phyloP scores from a whole-genome alignment of 2,888 invertebrate genomes.

The Eupithecia inturbata region DNA sequence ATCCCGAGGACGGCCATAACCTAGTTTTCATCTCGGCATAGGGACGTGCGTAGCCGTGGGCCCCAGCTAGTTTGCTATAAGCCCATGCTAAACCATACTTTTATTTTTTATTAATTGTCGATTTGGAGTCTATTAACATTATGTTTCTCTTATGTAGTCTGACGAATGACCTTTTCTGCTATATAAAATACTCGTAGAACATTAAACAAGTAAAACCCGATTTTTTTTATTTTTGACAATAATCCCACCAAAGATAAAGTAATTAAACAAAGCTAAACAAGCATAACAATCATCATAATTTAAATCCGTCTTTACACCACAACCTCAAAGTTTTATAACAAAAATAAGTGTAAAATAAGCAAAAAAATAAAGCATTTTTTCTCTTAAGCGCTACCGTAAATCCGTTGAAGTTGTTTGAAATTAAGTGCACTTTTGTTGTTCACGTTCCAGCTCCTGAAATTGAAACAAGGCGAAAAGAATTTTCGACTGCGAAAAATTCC shows the following conservation, averaged over 20 bases:
- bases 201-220: too few relatives aligned
- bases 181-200: too few relatives aligned
- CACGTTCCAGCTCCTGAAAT: conserved; percentile 50
- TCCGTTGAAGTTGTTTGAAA: conserved; percentile 64
- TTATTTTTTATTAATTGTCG: too few relatives aligned
- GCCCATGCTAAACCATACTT: too few relatives aligned
- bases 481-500: conserved; percentile 35
- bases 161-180: too few relatives aligned
- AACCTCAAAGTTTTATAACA: conserved; percentile 10
- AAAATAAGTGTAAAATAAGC: conserved; percentile 45
- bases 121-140: too few relatives aligned
- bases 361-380: conserved; percentile 72
- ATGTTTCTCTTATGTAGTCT: too few relatives aligned
- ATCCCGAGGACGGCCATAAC: too few relatives aligned
- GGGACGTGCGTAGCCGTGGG: too few relatives aligned
- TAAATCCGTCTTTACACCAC: background rate
- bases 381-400: conserved; percentile 69
- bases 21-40: too few relatives aligned
- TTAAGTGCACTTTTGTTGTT: conserved; percentile 71
- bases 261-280: background rate
- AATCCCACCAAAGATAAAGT: background rate
- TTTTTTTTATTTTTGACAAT: too few relatives aligned
- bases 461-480: conserved; percentile 47
- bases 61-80: too few relatives aligned
- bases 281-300: conserved; percentile 2